phyloP scores from a whole-genome alignment of 2,797 vertebrate species.

The Sardinella longiceps region DNA sequence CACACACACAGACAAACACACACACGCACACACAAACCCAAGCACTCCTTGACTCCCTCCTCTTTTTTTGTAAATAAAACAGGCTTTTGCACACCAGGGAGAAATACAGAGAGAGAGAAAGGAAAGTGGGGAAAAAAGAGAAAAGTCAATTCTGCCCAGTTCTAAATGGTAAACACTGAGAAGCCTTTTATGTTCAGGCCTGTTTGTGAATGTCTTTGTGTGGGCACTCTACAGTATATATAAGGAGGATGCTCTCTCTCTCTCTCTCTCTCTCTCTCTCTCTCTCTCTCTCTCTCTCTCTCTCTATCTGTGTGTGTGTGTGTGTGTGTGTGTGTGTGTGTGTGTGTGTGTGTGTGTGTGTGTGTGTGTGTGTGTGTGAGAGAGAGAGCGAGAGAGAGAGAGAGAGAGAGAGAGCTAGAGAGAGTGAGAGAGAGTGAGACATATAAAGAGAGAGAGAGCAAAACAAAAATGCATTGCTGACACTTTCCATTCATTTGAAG shows the following conservation, averaged over 20 bases:
- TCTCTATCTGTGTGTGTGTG: constrained; percentile 1
- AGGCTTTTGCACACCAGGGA: constrained; percentile 51
- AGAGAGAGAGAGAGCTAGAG: constrained; percentile 46
- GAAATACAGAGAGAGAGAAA: constrained; percentile 27
- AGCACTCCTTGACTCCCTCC: not conserved
- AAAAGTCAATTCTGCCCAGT: constrained; percentile 23
- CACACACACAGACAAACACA: not conserved
- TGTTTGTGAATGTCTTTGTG: constrained; percentile 3
- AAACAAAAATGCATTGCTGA: constrained; percentile 26
- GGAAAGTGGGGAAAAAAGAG: constrained; percentile 47
- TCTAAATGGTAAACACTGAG: constrained; percentile 42
- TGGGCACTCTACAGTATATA: not conserved
- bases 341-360: constrained; percentile 28
- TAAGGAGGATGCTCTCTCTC: not conserved
- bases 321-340: constrained; percentile 3
- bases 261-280: not conserved
- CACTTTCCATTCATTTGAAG: constrained; percentile 56
- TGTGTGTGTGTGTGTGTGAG: constrained; percentile 35
- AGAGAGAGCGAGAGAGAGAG: constrained; percentile 42
- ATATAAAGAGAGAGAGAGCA: constrained; percentile 50
- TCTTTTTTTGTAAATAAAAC: constrained; percentile 25
- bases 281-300: not conserved
- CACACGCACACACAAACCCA: not conserved
- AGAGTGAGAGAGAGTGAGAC: too few relatives aligned
- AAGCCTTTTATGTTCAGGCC: constrained; percentile 27